Evolutionary conservation across 2,113 vertebrate species (phyloP).

Genomic region (Oryctolagus cuniculus): mOryCun1.1 NC_091447.1:46899501-46900000

Average conservation of each 20-base stretch:
- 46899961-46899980: background rate
- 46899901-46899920: conserved; percentile 60
- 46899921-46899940: background rate
- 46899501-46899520: background rate
- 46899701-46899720: conserved; percentile 34
- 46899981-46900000: background rate
- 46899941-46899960: background rate
- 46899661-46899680: background rate
- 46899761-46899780: conserved; percentile 55
- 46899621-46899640: conserved; percentile 12
- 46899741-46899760: conserved; percentile 5
- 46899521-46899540: background rate
- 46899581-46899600: conserved; percentile 4
- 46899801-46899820: conserved; percentile 68
- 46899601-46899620: background rate
- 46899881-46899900: conserved; percentile 60
- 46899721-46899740: background rate
- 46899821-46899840: conserved; percentile 79
- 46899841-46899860: conserved; percentile 73
- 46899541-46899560: background rate
- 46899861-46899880: conserved; percentile 73
- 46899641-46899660: background rate
- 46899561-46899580: background rate
- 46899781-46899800: conserved; percentile 73
- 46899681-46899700: conserved; percentile 2